These are phyloP conservation scores for Champsocephalus gunnari DNA, from an alignment of 2,797 vertebrate species.

Conservation along the genomic window DNA sequence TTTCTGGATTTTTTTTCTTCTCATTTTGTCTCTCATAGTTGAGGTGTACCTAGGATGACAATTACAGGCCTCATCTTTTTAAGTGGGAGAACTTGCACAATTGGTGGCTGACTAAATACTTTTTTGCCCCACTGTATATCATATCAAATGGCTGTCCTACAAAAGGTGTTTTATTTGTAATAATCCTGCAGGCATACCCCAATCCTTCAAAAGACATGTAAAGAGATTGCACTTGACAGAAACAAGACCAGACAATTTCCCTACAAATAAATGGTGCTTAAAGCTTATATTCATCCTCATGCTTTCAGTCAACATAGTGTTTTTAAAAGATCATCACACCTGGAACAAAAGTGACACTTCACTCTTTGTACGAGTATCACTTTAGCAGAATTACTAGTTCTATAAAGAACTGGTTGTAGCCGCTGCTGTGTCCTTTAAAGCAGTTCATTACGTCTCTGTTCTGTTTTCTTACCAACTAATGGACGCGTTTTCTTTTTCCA, in stretches of 20 bases:
- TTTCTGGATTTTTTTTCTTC: no score
- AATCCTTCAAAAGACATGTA: background rate
- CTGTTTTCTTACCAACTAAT: background rate
- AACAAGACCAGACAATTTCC: background rate
- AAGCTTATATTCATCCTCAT: no score
- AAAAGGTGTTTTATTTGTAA: slow-evolving; percentile 22
- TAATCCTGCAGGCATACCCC: slow-evolving; percentile 9
- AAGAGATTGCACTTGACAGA: background rate
- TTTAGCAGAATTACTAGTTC: background rate
- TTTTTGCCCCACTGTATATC: background rate
- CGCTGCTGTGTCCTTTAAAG: background rate
- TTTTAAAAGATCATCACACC: no score
- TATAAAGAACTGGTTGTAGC: background rate
- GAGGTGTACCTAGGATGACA: no score
- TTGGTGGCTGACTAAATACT: no score
- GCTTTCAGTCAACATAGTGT: background rate
- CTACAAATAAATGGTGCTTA: background rate
- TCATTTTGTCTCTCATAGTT: no score
- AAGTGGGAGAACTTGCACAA: no score
- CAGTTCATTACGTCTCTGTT: background rate
- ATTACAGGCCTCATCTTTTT: no score
- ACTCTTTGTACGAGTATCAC: background rate
- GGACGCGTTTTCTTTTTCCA: background rate
- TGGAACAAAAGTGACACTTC: background rate
- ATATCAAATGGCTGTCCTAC: slow-evolving; percentile 12